phyloP scores from a whole-genome alignment of 2,113 vertebrate species.

The Nycticorax nycticorax region DNA sequence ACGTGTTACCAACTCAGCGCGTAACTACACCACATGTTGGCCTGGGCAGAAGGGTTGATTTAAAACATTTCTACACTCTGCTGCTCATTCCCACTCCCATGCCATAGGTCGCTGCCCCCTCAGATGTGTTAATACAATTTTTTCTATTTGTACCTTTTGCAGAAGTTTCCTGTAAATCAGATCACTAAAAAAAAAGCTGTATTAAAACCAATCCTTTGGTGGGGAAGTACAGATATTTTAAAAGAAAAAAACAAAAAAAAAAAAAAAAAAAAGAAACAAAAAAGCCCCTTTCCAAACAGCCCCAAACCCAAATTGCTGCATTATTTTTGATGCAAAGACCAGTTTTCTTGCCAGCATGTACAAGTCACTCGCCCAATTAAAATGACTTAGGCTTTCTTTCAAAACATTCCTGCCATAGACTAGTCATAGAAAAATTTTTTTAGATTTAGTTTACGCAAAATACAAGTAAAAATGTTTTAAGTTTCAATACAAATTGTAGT shows the following conservation, averaged over 20 bases:
- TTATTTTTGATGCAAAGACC: background rate
- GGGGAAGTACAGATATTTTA: background rate
- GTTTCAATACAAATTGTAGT: background rate
- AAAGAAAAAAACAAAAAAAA: too few species aligned
- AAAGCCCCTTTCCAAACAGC: background rate
- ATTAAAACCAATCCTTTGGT: background rate
- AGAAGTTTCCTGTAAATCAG: background rate
- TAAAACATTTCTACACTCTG: background rate
- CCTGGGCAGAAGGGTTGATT: background rate
- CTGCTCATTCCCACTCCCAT: background rate
- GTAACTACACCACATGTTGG: accelerated
- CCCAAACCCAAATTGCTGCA: background rate
- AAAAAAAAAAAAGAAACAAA: too few species aligned
- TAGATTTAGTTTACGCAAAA: background rate
- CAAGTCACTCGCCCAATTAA: background rate
- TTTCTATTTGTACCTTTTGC: background rate
- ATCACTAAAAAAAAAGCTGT: background rate
- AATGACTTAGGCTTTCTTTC: background rate
- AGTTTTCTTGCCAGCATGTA: background rate
- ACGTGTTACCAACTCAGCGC: background rate
- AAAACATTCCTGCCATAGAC: background rate
- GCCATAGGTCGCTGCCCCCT: background rate
- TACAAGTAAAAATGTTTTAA: background rate
- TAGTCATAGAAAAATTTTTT: background rate
- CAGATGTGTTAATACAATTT: background rate